These are phyloP conservation scores for Thamnophis elegans DNA, from an alignment of 2,797 vertebrate genomes.

Conservation along the genomic window DNA sequence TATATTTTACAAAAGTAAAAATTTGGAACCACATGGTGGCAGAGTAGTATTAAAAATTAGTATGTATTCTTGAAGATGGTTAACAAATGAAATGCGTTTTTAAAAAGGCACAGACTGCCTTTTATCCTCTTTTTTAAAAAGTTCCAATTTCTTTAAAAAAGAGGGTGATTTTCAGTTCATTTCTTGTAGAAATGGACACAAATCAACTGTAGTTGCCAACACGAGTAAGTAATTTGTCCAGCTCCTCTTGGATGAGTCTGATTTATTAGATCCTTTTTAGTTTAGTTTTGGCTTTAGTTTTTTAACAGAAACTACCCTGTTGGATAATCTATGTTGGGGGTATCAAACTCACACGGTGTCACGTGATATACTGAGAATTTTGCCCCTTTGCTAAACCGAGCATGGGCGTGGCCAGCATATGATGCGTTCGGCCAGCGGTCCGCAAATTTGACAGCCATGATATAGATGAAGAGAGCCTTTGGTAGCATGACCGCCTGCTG, in stretches of 20 bases:
- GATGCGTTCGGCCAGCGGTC: no score
- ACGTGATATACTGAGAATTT: no score
- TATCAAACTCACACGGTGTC: no score
- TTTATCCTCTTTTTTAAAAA: not conserved
- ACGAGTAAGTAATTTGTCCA: not conserved
- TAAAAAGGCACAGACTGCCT: not conserved
- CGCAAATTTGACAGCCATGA: no score
- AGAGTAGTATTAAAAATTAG: slow-evolving; percentile 60
- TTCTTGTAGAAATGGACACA: not conserved
- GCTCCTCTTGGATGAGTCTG: not conserved
- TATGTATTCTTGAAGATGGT: not conserved
- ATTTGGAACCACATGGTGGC: slow-evolving; percentile 69
- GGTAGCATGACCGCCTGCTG: not conserved
- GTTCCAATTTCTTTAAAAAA: not conserved
- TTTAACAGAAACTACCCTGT: not conserved
- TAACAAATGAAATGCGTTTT: accelerated
- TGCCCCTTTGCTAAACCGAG: no score
- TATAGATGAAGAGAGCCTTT: not conserved
- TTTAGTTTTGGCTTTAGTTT: not conserved
- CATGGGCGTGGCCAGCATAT: no score
- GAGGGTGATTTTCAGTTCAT: not conserved
- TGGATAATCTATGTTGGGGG: not conserved
- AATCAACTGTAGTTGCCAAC: not conserved
- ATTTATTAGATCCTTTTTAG: not conserved
- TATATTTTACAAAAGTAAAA: not conserved